A percentile compares a stretch with the other conserved stretches of the same genome.
Conservation (phyloP, 2,113 vertebrate species). For the Cyrtonyx montezumae region DNA sequence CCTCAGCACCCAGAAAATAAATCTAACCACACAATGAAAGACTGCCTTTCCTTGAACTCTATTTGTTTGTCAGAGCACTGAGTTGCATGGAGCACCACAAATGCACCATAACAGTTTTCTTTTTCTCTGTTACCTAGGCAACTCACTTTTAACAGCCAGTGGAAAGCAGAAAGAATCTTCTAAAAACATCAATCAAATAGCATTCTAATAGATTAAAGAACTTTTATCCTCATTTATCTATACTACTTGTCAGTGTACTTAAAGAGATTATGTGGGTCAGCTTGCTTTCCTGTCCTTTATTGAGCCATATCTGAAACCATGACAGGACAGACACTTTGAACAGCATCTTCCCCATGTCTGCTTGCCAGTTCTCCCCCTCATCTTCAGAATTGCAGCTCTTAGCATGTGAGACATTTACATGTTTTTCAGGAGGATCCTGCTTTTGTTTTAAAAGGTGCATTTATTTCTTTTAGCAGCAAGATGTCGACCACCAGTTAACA, state of each 20-base stretch:
- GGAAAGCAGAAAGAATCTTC: not conserved
- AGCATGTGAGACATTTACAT: not conserved
- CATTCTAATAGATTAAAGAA: conserved; percentile 7
- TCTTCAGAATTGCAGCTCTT: not conserved
- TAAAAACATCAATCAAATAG: not conserved
- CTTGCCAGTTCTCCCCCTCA: not conserved
- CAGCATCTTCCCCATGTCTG: not conserved
- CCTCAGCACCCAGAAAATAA: not conserved
- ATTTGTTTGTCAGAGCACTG: not conserved
- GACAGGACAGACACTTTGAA: not conserved
- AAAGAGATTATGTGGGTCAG: not conserved
- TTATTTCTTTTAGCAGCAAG: not conserved
- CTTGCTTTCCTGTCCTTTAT: not conserved
- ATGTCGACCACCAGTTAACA: fast-evolving
- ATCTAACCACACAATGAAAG: not conserved
- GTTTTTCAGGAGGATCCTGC: not conserved
- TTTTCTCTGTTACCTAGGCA: conserved; percentile 27
- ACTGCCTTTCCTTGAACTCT: not conserved
- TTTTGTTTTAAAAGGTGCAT: not conserved
- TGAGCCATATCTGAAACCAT: not conserved
- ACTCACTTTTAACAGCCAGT: not conserved
- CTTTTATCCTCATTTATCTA: not conserved
- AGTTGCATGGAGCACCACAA: fast-evolving
- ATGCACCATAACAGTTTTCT: not conserved
- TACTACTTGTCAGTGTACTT: not conserved